phyloP scores from a whole-genome alignment of 2,888 invertebrate species.

The Cephus spinipes region DNA sequence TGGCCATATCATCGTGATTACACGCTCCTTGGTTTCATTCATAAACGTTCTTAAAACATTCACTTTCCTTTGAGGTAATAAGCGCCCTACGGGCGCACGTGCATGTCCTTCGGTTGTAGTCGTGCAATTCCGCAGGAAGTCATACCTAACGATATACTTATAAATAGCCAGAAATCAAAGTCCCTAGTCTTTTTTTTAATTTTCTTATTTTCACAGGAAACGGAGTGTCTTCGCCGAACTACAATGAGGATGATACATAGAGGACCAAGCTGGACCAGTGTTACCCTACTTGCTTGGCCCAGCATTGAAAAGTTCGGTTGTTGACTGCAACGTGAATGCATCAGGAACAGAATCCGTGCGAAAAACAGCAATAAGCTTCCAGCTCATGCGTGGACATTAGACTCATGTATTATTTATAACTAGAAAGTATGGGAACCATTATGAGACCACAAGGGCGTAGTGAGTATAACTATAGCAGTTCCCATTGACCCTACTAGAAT shows the following conservation, averaged over 20 bases:
- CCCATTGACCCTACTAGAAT: not conserved
- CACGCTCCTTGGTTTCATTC: slow-evolving; percentile 21
- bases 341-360: not conserved
- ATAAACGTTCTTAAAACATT: slow-evolving; percentile 11
- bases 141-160: not conserved
- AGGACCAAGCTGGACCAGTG: not conserved
- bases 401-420: slow-evolving; percentile 6
- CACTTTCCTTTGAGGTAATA: slow-evolving; percentile 5
- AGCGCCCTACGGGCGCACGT: slow-evolving; percentile 4
- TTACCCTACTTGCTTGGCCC: not conserved
- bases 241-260: not conserved
- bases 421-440: slow-evolving; percentile 1
- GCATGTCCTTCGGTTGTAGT: slow-evolving; percentile 3
- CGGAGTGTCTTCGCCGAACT: not conserved
- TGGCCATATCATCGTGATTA: slow-evolving; percentile 16
- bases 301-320: not conserved
- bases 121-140: not conserved
- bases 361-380: not conserved
- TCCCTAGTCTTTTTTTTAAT: not conserved
- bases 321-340: not conserved
- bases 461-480: not conserved
- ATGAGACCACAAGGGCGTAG: not conserved
- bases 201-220: not conserved
- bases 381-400: not conserved
- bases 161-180: not conserved